Evolutionary conservation across 2,888 invertebrate species (phyloP).

Genomic region (Morpho helenor): DNA sequence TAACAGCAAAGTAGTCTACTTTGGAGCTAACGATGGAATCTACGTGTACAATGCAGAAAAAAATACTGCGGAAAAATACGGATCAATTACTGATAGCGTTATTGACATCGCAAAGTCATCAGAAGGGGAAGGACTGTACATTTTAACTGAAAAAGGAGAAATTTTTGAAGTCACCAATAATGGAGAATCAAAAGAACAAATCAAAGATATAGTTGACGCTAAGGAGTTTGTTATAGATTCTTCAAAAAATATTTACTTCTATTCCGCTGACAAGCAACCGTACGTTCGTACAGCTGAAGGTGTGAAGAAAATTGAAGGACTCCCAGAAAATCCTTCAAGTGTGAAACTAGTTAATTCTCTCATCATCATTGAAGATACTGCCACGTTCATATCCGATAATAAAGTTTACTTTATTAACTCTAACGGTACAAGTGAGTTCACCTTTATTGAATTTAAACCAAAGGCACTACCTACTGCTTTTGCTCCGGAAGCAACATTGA

Average conservation of each 20-base stretch:
- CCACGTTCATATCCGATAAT: constrained; percentile 41
- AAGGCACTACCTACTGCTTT: constrained; percentile 45
- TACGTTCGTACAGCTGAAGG: constrained; percentile 38
- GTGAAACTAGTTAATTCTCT: constrained; percentile 45
- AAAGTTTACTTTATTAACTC: constrained; percentile 38
- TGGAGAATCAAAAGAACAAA: constrained; percentile 45
- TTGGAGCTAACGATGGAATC: constrained; percentile 49
- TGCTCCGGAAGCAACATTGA: constrained; percentile 42
- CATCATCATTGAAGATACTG: constrained; percentile 37
- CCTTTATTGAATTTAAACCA: constrained; percentile 33
- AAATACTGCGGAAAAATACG: constrained; percentile 31
- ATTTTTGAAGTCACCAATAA: constrained; percentile 51
- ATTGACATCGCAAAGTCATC: constrained; percentile 29
- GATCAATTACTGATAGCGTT: constrained; percentile 32
- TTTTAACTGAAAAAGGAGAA: constrained; percentile 44
- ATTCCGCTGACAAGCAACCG: constrained; percentile 39
- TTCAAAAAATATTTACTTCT: constrained; percentile 50
- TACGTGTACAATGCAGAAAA: constrained; percentile 38
- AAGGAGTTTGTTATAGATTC: constrained; percentile 51
- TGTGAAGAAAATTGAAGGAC: constrained; percentile 43
- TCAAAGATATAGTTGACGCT: constrained; percentile 43
- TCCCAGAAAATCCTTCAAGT: constrained; percentile 39
- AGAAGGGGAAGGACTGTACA: constrained; percentile 42
- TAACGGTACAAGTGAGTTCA: constrained; percentile 41
- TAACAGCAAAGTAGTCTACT: constrained; percentile 37